Conservation (phyloP, 2,797 vertebrate species). For the Lagorchestes hirsutus region DNA sequence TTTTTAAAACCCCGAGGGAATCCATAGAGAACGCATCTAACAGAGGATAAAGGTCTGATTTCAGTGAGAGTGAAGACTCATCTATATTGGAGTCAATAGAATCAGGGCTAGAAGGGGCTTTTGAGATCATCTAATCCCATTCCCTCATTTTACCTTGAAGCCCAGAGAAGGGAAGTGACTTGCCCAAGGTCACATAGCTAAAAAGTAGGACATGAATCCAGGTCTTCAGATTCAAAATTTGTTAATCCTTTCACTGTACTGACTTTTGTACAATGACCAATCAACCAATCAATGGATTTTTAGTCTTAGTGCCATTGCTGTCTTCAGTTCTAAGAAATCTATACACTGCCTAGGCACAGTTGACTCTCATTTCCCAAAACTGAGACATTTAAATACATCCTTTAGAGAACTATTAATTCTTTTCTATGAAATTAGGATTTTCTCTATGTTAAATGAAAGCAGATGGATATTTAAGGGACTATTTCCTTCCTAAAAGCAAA, state of each 20-base stretch:
- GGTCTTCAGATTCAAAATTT: background rate
- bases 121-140: background rate
- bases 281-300: background rate
- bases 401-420: constrained; percentile 4
- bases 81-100: background rate
- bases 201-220: background rate
- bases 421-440: constrained; percentile 3
- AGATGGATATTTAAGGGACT: background rate
- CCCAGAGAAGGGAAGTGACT: background rate
- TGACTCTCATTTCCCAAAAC: background rate
- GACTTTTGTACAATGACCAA: background rate
- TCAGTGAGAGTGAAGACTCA: background rate
- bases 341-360: background rate
- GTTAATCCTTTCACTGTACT: background rate
- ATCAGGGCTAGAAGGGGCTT: background rate
- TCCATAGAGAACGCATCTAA: background rate
- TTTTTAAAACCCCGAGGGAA: background rate
- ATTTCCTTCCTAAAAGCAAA: background rate
- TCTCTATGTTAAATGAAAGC: background rate
- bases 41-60: background rate
- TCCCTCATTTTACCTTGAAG: background rate
- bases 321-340: background rate
- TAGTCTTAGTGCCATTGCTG: background rate
- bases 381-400: background rate
- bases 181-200: background rate